Evolutionary conservation across 2,113 vertebrate species (phyloP), one percentile per base, ranked within the genome.

Genomic region (Rhineura floridana): DNA sequence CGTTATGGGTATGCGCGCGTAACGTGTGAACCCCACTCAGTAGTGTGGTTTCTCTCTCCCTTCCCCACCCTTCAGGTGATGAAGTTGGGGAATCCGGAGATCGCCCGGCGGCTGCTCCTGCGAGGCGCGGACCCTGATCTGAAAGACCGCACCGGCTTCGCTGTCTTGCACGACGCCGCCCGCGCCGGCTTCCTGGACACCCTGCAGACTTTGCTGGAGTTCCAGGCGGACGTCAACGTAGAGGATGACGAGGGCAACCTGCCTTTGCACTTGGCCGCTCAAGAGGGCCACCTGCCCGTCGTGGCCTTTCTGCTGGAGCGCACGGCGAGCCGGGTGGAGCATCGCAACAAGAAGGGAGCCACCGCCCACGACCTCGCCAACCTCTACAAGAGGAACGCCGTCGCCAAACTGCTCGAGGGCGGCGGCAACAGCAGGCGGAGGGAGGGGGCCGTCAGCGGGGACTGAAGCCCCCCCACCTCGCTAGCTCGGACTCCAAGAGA

Each of bases 131-230:
- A 98, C 95, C 98, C 98, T 42, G 94, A 98, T 90, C 82, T 97
- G 88, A 97, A 89, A 11, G 99, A 99, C 97, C 95, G 95, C 52
- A 95, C 95, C 3, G 96, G 96, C 52, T 98, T 99, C 91, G 98
- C 98, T 1, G 96, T 98, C 39, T 95, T 96, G 33, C 99, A 99
- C 86, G 99, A 99, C 88, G 98, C 97, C 2, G 98, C 99, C 88
- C 96, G 98, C 59, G 98, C 98, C 39, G 99, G 99, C 0, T 98
- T 97, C 92, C 91, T 95, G 93, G 98, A 98, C 89, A 98, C 97
- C 67, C 95, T 99, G 96, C 96, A 96, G 96, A 96, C 96, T 93
- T 96, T 99, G 88, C 90, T 98, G 93, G 94, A 96, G 62, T 95
- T 97, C 88, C 90, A 96, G 25, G 98, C 98, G 21, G 96, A 99